Conservation (phyloP, 2,888 invertebrate genomes). For the Euplagia quadripunctaria region DNA sequence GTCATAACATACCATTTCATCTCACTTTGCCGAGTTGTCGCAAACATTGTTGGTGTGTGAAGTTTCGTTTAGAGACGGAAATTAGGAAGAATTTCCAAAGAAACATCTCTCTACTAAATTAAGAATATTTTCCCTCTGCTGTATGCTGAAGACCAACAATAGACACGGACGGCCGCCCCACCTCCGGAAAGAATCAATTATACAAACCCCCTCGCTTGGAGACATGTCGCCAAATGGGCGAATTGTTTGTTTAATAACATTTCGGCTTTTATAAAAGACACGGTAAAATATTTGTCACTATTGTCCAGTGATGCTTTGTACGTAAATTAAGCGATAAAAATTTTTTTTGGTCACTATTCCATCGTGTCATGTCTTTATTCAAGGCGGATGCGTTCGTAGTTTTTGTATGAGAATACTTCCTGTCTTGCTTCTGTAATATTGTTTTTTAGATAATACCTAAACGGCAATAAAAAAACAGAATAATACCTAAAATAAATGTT, state of each 20-base stretch:
- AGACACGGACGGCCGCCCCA: slow-evolving; percentile 69
- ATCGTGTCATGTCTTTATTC: slow-evolving; percentile 74
- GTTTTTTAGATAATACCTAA: slow-evolving; percentile 68
- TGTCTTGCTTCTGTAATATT: slow-evolving; percentile 74
- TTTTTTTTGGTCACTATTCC: slow-evolving; percentile 71
- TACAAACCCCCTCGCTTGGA: slow-evolving; percentile 74
- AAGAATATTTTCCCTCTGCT: slow-evolving; percentile 79
- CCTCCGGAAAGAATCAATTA: slow-evolving; percentile 87
- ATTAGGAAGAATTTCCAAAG: slow-evolving; percentile 81
- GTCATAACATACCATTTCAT: slow-evolving; percentile 84
- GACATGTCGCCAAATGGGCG: slow-evolving; percentile 84
- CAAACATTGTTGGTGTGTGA: slow-evolving; percentile 74
- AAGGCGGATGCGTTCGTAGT: slow-evolving; percentile 76
- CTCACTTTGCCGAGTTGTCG: slow-evolving; percentile 78
- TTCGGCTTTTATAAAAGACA: slow-evolving; percentile 80
- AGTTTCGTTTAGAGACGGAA: slow-evolving; percentile 82
- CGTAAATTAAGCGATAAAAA: slow-evolving; percentile 76
- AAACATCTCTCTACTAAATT: slow-evolving; percentile 69
- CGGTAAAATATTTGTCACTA: slow-evolving; percentile 78
- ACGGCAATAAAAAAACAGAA: slow-evolving; percentile 59
- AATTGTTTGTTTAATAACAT: slow-evolving; percentile 88
- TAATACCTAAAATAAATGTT: slow-evolving; percentile 64
- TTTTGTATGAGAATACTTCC: slow-evolving; percentile 78
- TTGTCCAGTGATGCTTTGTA: slow-evolving; percentile 76
- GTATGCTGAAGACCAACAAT: slow-evolving; percentile 67